Base-by-base conservation (phyloP, 2,797 vertebrate genomes). In the Rhabdophis nuchalis region DNA sequence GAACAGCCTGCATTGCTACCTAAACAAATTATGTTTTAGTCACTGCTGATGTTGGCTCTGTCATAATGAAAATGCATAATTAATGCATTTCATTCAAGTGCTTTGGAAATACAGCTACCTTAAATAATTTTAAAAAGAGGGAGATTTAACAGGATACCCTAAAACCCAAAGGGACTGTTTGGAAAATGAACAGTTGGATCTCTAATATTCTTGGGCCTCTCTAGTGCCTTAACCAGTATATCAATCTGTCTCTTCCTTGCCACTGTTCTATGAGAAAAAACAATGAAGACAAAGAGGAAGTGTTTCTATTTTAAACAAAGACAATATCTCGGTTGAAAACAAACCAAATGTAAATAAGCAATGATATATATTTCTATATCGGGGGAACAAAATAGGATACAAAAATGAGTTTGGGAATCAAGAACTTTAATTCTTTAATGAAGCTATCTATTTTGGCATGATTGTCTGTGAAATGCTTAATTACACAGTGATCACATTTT, bases 51-150 rank as follows among this genome's bases (percentile, higher is more conserved):
- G 96, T 96, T 97, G 95, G 95, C 95, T 96, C 93, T 96, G 96
- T 97, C 96, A 97, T 96, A 97, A 96, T 97, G 95, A 96, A 97
- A 97, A 97, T 97, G 94, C 94, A 96, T 96, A 97, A 98, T 98
- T 97, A 97, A 97, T 97, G 94, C 85, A 68, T 96, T 96, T 95
- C 92, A 94, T 97, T 97, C 95, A 94, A 96, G 90, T 95, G 92
- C 96, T 97, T 97, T 96, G 93, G 95, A 97, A 97, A 95, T 93
- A 95, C 89, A 97, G 93, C 91, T 94, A 93, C 72, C 93, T 96
- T 96, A 97, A 96, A 95, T 91, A 92, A 93, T 96, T 96, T 97
- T 92, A 95, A 95, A 94, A 93, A 56, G 41, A 64, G 86, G n/a
- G 89, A 95, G 93, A 87, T 96, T 96, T 96, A 92, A 90, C 88